Base-by-base conservation (phyloP, 1,140 invertebrate species). In the Solenopsis fugax region DNA sequence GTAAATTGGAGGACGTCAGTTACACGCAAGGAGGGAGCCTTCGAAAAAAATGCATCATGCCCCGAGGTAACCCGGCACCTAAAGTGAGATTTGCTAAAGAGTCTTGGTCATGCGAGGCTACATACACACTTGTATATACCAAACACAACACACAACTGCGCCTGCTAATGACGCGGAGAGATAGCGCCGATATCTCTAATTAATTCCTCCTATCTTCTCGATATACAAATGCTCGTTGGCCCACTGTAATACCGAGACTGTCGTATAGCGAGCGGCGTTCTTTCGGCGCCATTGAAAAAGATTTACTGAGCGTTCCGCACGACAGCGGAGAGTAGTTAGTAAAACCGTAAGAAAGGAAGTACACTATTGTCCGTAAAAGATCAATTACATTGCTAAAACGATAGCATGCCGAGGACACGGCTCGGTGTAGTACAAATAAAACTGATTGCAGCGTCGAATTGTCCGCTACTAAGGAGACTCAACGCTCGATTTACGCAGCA, bases 101-200 rank as follows among this genome's bases (percentile, higher is more conserved):
- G 80, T 85, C 88, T 64, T 80, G 77, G 67, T 88, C 89, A 90
- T 90, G 92, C 91, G 85, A 91, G 71, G 65, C 77, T 87, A 88
- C 71, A 7, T 62, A 65, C 88, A 90, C 87, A 87, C 85, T 88
- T 86, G 81, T 89, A 75, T 86, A 24, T 13, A 73, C 54, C 65
- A 69, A 41, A 60, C 52, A 60, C 52, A 81, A 76, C 88, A 90
- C 85, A 86, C 88, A 88, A 88, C 86, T 77, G 91, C 88, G 88
- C 85, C 92, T 85, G 93, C 93, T 94, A 94, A 94, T 93, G 93
- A 93, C 93, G 93, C 93, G 76, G 69, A 48, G 76, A 93, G 93
- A 93, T 93, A 93, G 87, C 89, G 89, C 80, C 88, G 93, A 94
- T 94, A 94, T 91, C 92, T 93, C 91, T 94, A 94, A 94, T 94